Percentiles rank a stretch among this genome's conserved stretches.
Conservation (phyloP, 1,140 invertebrate species). For the Penaeus chinensis region DNA sequence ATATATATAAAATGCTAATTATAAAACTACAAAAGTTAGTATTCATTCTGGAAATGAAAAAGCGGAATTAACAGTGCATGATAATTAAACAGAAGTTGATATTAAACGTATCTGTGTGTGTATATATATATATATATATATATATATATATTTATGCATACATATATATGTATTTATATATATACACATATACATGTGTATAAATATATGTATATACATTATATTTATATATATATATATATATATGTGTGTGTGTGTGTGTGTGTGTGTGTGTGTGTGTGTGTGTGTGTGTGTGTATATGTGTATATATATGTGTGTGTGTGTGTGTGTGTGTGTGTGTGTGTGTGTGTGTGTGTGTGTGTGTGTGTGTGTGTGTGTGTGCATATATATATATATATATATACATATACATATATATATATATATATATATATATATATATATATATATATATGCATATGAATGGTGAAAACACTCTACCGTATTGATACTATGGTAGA, state of each 20-base stretch:
- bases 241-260: neutral
- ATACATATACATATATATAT: constrained; percentile 21
- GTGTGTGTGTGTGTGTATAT: neutral
- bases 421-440: constrained; percentile 12
- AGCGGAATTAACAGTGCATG: neutral
- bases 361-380: neutral
- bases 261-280: neutral
- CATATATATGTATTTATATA: constrained; percentile 17
- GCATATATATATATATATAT: neutral
- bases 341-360: neutral
- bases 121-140: constrained; percentile 8
- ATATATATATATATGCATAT: neutral
- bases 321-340: neutral
- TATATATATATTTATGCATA: constrained; percentile 25
- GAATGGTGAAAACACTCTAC: no score
- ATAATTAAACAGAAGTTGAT: neutral
- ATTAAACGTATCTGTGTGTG: neutral
- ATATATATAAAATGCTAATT: no score
- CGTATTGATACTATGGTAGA: no score
- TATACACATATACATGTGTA: neutral
- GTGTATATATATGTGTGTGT: neutral
- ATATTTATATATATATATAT: neutral
- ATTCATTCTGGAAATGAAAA: neutral
- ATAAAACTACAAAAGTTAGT: no score
- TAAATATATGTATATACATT: constrained; percentile 10